Evolutionary conservation across 2,797 vertebrate genomes (phyloP).

Genomic region (Podargus strigoides): DNA sequence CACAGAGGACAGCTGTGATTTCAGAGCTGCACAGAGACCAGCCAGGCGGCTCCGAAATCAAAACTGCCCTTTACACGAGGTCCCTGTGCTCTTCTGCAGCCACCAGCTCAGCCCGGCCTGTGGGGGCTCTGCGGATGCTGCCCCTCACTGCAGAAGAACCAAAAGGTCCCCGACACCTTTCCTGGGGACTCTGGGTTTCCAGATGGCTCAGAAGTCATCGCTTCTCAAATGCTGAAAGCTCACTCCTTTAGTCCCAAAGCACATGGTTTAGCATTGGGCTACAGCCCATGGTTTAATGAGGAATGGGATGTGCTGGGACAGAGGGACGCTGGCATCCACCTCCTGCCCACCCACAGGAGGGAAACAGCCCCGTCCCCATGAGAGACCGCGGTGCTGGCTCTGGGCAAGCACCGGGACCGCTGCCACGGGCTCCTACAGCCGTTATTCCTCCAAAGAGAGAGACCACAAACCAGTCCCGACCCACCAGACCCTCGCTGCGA

Average conservation of each 20-base stretch:
- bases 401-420: accelerated
- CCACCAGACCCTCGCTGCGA: neutral
- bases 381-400: neutral
- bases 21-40: neutral
- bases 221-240: neutral
- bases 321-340: neutral
- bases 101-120: accelerated
- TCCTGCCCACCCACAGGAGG: accelerated
- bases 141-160: accelerated
- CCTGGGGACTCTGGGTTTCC: neutral
- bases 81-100: neutral
- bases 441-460: neutral
- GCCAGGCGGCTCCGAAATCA: neutral
- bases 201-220: accelerated
- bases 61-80: accelerated
- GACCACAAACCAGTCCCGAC: neutral
- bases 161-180: accelerated
- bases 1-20: neutral
- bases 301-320: accelerated
- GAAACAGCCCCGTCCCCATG: accelerated
- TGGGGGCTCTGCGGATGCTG: neutral
- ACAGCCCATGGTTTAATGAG: accelerated
- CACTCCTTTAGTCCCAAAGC: accelerated
- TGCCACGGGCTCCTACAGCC: accelerated
- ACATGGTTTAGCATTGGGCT: accelerated